A percentile compares a stretch with the other conserved stretches of the same genome.
Conservation (phyloP, 1,140 invertebrate genomes). For the Ostrea edulis region DNA sequence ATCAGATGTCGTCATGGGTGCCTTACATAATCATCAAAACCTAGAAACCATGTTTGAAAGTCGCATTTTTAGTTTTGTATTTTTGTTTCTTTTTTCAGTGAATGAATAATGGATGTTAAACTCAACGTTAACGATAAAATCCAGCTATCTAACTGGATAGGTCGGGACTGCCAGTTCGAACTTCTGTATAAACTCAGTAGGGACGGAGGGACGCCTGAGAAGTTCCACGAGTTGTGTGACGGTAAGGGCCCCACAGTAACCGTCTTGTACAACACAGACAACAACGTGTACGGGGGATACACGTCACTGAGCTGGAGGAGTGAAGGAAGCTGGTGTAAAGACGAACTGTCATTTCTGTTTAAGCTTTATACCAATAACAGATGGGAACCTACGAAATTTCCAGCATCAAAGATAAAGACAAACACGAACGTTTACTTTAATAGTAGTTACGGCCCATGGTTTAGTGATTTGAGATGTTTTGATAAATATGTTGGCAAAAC, state of each 20-base stretch:
- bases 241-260: neutral
- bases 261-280: conserved; percentile 52
- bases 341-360: conserved; percentile 59
- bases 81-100: neutral
- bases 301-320: conserved; percentile 46
- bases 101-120: neutral
- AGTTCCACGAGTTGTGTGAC: neutral
- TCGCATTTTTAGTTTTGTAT: too few species aligned
- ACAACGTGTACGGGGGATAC: conserved; percentile 56
- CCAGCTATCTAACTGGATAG: neutral
- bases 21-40: too few species aligned
- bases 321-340: conserved; percentile 39
- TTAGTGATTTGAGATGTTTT: neutral
- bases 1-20: too few species aligned
- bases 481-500: neutral
- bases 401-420: neutral
- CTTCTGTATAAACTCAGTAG: neutral
- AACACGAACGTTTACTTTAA: neutral
- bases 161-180: neutral
- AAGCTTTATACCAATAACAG: neutral
- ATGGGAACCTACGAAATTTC: conserved; percentile 25
- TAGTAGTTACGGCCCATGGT: neutral
- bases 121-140: neutral
- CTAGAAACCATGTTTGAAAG: too few species aligned
- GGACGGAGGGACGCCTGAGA: neutral